Percentiles rank a stretch among this genome's conserved stretches.
phyloP scores from a whole-genome alignment of 37 sponge, comb jelly and placozoan genomes.

The Axinella damicornis region DNA sequence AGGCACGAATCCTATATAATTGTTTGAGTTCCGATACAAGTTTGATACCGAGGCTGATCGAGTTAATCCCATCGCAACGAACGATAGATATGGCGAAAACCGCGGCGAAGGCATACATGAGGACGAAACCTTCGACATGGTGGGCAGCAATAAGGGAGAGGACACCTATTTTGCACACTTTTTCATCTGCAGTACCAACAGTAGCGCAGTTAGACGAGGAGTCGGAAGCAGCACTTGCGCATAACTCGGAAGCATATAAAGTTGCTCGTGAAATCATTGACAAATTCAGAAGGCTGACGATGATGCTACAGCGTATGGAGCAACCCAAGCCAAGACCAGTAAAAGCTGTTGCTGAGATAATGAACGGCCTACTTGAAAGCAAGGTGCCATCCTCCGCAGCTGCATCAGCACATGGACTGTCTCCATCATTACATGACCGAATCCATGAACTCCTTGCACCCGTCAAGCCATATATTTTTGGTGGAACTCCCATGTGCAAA shows the following conservation, averaged over 20 bases:
- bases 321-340: conserved; percentile 19
- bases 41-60: conserved; percentile 3
- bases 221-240: background rate
- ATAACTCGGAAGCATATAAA: background rate
- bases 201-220: no score
- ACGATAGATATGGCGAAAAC: no score
- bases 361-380: conserved; percentile 1
- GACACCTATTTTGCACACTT: no score
- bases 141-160: no score
- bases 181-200: no score
- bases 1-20: conserved; percentile 23
- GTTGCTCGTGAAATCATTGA: background rate
- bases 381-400: no score
- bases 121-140: no score
- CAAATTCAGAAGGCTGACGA: no score
- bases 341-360: conserved; percentile 12
- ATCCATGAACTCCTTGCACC: conserved; percentile 26
- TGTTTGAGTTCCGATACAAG: conserved; percentile 3
- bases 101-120: no score
- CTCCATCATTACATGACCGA: conserved; percentile 33
- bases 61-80: conserved; percentile 14
- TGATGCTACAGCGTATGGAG: background rate
- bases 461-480: conserved; percentile 56
- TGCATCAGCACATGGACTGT: background rate
- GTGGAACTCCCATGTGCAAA: conserved; percentile 56